These are phyloP conservation scores for Tor tambroides DNA, from an alignment of 2,113 vertebrate genomes.

Conservation along the genomic window DNA sequence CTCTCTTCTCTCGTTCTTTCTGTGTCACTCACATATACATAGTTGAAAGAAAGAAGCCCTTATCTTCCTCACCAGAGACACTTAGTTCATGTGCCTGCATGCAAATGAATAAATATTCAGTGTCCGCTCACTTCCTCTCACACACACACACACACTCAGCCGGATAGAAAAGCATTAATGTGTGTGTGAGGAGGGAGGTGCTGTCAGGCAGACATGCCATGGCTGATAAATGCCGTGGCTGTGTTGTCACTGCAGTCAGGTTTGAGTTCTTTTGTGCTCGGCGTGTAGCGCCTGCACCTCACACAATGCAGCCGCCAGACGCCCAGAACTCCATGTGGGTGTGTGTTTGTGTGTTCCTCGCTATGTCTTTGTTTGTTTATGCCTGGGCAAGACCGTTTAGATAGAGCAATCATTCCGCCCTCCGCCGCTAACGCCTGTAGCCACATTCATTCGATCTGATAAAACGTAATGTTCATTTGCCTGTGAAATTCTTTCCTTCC, in stretches of 20 bases:
- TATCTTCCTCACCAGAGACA: too few species aligned
- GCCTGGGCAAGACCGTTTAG: constrained; percentile 50
- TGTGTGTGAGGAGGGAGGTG: constrained; percentile 67
- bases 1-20: too few species aligned
- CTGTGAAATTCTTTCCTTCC: constrained; percentile 53
- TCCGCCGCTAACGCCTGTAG: constrained; percentile 4
- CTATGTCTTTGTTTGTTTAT: constrained; percentile 51
- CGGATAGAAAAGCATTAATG: constrained; percentile 57
- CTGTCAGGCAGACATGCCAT: constrained; percentile 61
- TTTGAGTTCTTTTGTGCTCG: constrained; percentile 72
- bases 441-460: constrained; percentile 56
- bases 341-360: constrained; percentile 54
- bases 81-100: too few species aligned
- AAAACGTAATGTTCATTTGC: constrained; percentile 56
- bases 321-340: constrained; percentile 47
- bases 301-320: constrained; percentile 58
- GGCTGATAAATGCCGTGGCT: constrained; percentile 70
- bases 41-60: too few species aligned
- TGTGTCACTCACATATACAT: too few species aligned
- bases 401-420: constrained; percentile 34
- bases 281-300: constrained; percentile 62
- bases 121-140: neutral
- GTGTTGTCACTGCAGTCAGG: constrained; percentile 74
- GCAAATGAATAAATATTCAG: too few species aligned
- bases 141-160: constrained; percentile 38